Conservation (phyloP, 2,888 invertebrate genomes). For the Xestia xanthographa region DNA sequence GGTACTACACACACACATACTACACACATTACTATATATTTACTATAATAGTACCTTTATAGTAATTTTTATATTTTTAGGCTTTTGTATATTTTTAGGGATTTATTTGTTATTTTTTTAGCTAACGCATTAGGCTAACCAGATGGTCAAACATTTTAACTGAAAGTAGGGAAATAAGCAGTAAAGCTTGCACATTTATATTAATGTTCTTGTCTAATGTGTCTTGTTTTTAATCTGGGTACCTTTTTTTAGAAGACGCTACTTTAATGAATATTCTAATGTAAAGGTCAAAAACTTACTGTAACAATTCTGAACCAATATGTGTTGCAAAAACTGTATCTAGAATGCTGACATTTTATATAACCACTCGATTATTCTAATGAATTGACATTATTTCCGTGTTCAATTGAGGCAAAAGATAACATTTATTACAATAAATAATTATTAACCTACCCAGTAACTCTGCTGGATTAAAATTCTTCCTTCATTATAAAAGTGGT, state of each 20-base stretch:
- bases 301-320: not conserved
- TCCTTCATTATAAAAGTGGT: constrained; percentile 10
- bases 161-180: not conserved
- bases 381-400: constrained; percentile 43
- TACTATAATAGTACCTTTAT: too few species aligned
- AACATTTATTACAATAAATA: constrained; percentile 24
- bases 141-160: not conserved
- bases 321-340: constrained; percentile 39
- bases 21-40: too few species aligned
- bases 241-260: not conserved
- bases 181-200: not conserved
- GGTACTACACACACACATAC: too few species aligned
- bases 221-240: not conserved
- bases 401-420: constrained; percentile 42
- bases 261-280: not conserved
- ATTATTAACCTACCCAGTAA: not conserved
- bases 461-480: constrained; percentile 3
- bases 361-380: constrained; percentile 30
- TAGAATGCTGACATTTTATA: constrained; percentile 43
- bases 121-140: not conserved
- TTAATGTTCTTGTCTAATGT: not conserved
- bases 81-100: not conserved
- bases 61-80: too few species aligned
- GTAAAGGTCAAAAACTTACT: constrained; percentile 26
- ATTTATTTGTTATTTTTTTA: not conserved